A percentile compares a stretch with the other conserved stretches of the same genome.
Conservation (phyloP, 2,113 vertebrate species). For the Ictalurus punctatus region DNA sequence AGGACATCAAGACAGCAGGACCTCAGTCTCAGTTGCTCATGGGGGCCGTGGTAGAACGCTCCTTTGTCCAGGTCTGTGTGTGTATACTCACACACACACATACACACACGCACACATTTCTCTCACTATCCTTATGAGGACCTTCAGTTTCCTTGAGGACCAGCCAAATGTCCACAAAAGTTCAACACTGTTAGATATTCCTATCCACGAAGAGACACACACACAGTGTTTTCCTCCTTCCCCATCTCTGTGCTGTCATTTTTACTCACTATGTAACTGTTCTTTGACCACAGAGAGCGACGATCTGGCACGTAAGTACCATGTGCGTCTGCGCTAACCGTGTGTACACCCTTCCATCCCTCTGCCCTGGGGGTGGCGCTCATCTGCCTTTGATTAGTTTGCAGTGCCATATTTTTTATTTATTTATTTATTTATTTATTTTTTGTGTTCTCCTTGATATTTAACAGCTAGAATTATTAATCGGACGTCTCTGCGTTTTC, state of each 20-base stretch:
- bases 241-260: constrained; percentile 34
- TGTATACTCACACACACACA: neutral
- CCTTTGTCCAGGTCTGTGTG: constrained; percentile 86
- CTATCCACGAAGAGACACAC: neutral
- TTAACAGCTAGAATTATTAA: constrained; percentile 50
- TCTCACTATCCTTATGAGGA: neutral
- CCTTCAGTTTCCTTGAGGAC: neutral
- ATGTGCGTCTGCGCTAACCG: constrained; percentile 60
- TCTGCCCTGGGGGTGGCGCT: constrained; percentile 61
- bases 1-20: constrained; percentile 95
- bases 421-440: constrained; percentile 42
- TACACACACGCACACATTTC: neutral
- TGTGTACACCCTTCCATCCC: constrained; percentile 59
- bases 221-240: neutral
- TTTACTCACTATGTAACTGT: constrained; percentile 63
- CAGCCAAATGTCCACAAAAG: neutral
- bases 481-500: constrained; percentile 13
- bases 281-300: constrained; percentile 81
- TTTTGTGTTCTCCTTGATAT: constrained; percentile 43
- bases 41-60: constrained; percentile 83
- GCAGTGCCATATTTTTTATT: constrained; percentile 49
- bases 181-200: neutral
- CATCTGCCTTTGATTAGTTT: constrained; percentile 59
- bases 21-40: constrained; percentile 94
- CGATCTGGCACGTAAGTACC: constrained; percentile 83